Percentiles rank a stretch among this genome's conserved stretches.
Conservation (phyloP, 1,140 invertebrate species). For the Pseudobourletiella spinata region DNA sequence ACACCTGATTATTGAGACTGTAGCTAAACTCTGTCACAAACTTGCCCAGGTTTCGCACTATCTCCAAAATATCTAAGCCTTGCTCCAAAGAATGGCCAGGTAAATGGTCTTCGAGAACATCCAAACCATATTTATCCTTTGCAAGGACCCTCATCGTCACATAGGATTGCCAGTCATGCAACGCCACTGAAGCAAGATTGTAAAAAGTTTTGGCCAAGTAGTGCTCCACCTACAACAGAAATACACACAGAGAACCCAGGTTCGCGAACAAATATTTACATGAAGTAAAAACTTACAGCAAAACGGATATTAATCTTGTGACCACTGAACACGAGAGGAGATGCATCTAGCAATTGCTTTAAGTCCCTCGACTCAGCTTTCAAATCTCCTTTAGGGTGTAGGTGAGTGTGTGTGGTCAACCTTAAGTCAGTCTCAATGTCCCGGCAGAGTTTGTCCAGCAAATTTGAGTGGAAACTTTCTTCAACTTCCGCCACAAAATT, state of each 20-base stretch:
- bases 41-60: constrained; percentile 92
- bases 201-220: constrained; percentile 94
- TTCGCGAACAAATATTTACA: no score
- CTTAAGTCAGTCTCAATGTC: constrained; percentile 85
- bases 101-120: constrained; percentile 78
- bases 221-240: constrained; percentile 59
- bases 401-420: constrained; percentile 78
- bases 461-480: constrained; percentile 37
- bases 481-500: constrained; percentile 25
- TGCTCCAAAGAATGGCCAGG: constrained; percentile 95
- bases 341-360: constrained; percentile 47
- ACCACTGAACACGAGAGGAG: constrained; percentile 44
- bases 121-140: constrained; percentile 69
- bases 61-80: constrained; percentile 94
- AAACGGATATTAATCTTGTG: constrained; percentile 39
- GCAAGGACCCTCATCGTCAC: constrained; percentile 92
- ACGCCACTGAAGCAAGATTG: constrained; percentile 90
- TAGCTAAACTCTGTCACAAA: constrained; percentile 93
- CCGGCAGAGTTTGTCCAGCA: constrained; percentile 67
- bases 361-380: constrained; percentile 48
- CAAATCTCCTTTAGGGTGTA: constrained; percentile 51
- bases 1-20: constrained; percentile 95
- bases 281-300: constrained; percentile 17
- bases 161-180: constrained; percentile 97
- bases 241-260: not conserved